Conservation (phyloP, 2,113 vertebrate genomes). For the Melospiza melodia region DNA sequence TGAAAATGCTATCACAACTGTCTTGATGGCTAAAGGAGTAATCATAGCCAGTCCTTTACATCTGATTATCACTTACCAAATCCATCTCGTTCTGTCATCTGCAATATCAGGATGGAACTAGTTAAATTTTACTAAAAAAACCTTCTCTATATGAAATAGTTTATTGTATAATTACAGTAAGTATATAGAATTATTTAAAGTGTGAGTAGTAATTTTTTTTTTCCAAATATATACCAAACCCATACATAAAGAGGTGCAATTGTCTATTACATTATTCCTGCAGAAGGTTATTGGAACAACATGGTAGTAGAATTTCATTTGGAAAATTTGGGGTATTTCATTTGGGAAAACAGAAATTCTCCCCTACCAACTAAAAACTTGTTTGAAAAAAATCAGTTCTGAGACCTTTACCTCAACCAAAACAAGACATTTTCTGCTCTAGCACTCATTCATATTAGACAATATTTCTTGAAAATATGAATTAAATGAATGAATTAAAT, state of each 20-base stretch:
- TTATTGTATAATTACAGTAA: not conserved
- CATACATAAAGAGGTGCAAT: not conserved
- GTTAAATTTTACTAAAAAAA: not conserved
- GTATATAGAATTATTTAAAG: not conserved
- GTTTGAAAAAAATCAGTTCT: not conserved
- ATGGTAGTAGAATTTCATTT: not conserved
- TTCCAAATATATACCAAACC: not conserved
- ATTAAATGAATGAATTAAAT: not conserved
- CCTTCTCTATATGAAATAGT: not conserved
- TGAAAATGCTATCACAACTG: not conserved
- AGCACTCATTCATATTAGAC: not conserved
- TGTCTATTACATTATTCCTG: not conserved
- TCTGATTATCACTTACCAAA: not conserved
- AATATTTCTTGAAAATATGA: not conserved
- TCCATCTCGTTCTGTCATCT: not conserved
- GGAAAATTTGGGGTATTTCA: not conserved
- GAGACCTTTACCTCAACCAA: not conserved
- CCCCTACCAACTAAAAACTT: not conserved
- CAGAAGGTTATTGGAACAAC: not conserved
- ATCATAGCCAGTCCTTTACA: not conserved
- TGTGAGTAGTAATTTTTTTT: not conserved
- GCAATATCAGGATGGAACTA: not conserved
- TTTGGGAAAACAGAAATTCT: not conserved
- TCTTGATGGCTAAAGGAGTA: not conserved
- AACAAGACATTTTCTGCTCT: not conserved